phyloP scores from a whole-genome alignment of 2,113 vertebrate genomes.

The Eonycteris spelaea region DNA sequence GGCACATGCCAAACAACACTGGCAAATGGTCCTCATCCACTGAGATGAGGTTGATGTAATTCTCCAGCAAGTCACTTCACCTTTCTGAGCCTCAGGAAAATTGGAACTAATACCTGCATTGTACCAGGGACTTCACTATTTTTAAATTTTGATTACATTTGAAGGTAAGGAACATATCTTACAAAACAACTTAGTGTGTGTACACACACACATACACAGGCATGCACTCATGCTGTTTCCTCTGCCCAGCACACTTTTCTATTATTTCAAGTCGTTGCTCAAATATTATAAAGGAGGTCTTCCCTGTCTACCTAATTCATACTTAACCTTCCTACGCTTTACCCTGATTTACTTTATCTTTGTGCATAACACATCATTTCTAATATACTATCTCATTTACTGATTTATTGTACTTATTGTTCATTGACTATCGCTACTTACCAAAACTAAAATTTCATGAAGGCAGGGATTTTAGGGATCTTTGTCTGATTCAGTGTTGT shows the following conservation, averaged over 20 bases:
- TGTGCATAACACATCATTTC: background rate
- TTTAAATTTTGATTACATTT: background rate
- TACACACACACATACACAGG: too few species aligned
- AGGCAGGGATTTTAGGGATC: background rate
- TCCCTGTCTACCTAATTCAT: background rate
- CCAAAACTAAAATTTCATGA: background rate
- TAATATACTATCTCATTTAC: background rate
- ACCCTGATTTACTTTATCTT: background rate
- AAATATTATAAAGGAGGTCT: background rate
- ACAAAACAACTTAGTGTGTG: background rate
- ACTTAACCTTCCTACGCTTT: background rate
- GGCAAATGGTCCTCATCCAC: background rate
- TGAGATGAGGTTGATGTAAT: background rate
- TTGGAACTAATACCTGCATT: background rate
- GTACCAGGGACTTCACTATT: background rate
- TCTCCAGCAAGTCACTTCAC: background rate
- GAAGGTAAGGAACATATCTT: background rate
- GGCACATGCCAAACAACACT: background rate
- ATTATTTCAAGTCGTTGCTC: background rate
- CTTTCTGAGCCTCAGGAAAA: background rate
- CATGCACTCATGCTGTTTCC: background rate
- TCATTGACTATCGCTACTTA: background rate
- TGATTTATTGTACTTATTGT: background rate
- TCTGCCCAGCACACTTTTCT: background rate
- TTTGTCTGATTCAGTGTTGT: background rate